Base-by-base conservation (phyloP, 1,140 invertebrate genomes). In the Caerostris extrusa region DNA sequence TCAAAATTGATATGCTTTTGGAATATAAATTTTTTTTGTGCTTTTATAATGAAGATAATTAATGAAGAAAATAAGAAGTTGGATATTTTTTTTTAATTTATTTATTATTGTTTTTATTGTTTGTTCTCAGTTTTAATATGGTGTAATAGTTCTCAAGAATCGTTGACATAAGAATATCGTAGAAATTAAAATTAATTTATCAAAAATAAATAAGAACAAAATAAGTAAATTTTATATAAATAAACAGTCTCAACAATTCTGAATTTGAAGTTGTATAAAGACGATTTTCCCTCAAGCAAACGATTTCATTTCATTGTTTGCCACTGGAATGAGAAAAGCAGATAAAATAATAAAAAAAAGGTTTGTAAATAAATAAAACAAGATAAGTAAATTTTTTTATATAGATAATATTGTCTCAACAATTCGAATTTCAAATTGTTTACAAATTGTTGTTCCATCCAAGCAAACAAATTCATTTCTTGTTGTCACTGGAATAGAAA, bases 1-100 rank as follows among this genome's bases (percentile, higher is more conserved):
- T 77, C 5, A 77, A 34, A 34, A 77, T 50, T 77, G 71, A 77
- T 77, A 14, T 77, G 19, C 71, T 77, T 77, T 53, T 77, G 71
- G 71, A 77, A 77, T 77, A 50, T 10, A 77, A 77, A 77, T 10
- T 8, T 50, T 3, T 50, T 34, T 34, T 2, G 34, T n/a, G 14
- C 14, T 14, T 12, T 67, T 67, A 14, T 14, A 67, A 67, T 67
- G 7, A 67, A 67, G n/a, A 34, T 0, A 34, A 34, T 34, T 34
- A 67, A 64, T 64, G 17, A 64, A 5, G 4, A 8, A n/a, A 64
- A n/a, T 67, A n/a, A n/a, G 17, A 64, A n/a, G 34, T 50, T 50
- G 12, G 12, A 12, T 3, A 10, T 61, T 0, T 34, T 12, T 19
- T 69, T 12, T 50, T 53, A 34, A 50, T 12, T 77, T 12, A 4